Evolutionary conservation across 2,888 invertebrate genomes (phyloP), one percentile per base, ranked within the genome.

Genomic region (Lasius platythorax): DNA sequence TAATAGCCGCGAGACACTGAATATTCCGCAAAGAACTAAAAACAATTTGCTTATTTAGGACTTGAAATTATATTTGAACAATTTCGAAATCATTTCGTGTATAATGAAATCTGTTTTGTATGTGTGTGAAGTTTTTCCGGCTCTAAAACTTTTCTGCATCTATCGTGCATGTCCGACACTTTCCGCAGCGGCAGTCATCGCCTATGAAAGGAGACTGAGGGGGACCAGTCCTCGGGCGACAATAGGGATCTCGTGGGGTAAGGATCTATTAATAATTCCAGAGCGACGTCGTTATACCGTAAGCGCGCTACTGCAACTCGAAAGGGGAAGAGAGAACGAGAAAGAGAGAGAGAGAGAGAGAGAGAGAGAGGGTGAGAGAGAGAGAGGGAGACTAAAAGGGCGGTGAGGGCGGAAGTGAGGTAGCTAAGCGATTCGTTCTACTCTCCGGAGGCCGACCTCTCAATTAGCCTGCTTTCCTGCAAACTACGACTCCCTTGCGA

Each of bases 221-320:
- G 86, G 70, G 70, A 53, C 68, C 68, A 61, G 85, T 73, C 68
- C 86, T 87, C 72, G 66, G 82, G 61, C 88, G 88, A 89, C 90
- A 89, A 90, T 87, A 81, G 84, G 18, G 56, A 56, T 82, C 90
- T 84, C 83, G 50, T n/a, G 85, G 87, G 83, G 76, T 83, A 86
- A 87, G 89, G 87, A 61, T 86, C 85, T 89, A 87, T 90, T 90
- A 90, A 90, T 90, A 90, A 90, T 90, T 90, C 84, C 75, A 78
- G 82, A 81, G 84, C 85, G 85, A 87, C 90, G 86, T 91, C 87
- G 89, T 91, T 91, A 88, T 87, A 89, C 85, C 88, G 66, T 78
- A 89, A 89, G 68, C 85, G 83, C 72, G 75, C 81, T 72, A 53
- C 83, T 67, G 76, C 76, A 61, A 37, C 70, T 58, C 68, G 76